phyloP scores from a whole-genome alignment of 2,113 vertebrate species.

The Calypte anna region DNA sequence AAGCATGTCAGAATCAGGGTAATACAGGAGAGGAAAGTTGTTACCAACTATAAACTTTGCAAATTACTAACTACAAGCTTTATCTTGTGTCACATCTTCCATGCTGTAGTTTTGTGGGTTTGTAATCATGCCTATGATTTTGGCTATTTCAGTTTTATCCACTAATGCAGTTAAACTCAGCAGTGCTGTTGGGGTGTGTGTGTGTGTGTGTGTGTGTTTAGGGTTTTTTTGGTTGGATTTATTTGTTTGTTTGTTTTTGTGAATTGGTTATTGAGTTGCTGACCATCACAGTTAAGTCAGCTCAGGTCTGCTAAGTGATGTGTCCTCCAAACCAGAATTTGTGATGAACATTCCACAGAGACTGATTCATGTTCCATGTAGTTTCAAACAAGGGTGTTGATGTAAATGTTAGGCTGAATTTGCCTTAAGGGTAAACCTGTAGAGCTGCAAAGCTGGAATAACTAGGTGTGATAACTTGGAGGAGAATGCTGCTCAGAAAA shows the following conservation, averaged over 20 bases:
- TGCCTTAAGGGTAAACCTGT: neutral
- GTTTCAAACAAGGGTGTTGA: neutral
- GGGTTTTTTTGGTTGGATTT: neutral
- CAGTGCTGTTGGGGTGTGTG: neutral
- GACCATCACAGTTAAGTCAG: neutral
- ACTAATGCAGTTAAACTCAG: neutral
- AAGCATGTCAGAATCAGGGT: neutral
- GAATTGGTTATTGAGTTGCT: neutral
- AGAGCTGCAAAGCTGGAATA: neutral
- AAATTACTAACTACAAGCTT: neutral
- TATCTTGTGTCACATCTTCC: rapidly evolving
- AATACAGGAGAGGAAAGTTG: neutral
- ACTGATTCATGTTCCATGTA: neutral
- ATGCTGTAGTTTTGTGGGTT: neutral
- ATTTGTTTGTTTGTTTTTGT: neutral
- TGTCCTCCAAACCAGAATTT: neutral
- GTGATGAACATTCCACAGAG: neutral
- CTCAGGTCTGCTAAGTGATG: neutral
- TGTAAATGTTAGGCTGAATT: constrained; percentile 2
- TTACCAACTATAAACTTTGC: neutral
- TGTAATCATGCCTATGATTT: neutral
- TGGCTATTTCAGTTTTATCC: neutral
- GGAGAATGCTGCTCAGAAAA: neutral
- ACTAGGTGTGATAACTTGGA: neutral
- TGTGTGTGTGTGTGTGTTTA: too few species aligned